Evolutionary conservation across 2,797 vertebrate species (phyloP).

Genomic region (Bovichtus diacanthus): DNA sequence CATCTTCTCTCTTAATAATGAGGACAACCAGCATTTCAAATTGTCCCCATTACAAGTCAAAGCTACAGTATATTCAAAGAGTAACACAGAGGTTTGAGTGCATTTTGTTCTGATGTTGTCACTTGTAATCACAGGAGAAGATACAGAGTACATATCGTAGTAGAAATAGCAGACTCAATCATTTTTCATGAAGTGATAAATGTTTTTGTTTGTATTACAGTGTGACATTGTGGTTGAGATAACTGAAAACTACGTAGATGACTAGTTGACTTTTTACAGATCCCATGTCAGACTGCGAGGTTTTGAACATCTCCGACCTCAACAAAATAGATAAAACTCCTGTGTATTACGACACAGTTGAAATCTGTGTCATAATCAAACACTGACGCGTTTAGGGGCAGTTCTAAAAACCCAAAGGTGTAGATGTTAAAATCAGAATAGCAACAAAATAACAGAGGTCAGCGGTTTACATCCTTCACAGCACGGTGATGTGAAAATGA

Average conservation of each 20-base stretch:
- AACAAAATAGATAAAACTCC: not conserved
- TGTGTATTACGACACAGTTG: no score
- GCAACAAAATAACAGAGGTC: conserved; percentile 1
- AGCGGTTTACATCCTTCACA: not conserved
- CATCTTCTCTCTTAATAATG: not conserved
- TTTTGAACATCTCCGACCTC: not conserved
- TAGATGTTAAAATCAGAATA: not conserved
- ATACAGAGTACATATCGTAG: not conserved
- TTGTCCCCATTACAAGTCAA: not conserved
- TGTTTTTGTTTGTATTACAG: conserved; percentile 22
- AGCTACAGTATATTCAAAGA: conserved; percentile 2
- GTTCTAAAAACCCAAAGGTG: not conserved
- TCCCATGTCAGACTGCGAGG: not conserved
- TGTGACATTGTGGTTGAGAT: not conserved
- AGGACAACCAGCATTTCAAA: conserved; percentile 1
- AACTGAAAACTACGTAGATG: conserved; percentile 11
- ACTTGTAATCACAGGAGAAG: conserved; percentile 24
- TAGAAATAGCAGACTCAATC: not conserved
- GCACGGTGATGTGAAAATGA: conserved; percentile 5
- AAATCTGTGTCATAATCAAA: no score
- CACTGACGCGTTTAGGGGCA: not conserved
- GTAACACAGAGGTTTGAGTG: not conserved
- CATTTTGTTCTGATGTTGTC: conserved; percentile 28
- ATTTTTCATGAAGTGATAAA: conserved; percentile 3
- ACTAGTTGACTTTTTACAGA: conserved; percentile 1